These are phyloP conservation scores for Hypena proboscidalis DNA, from an alignment of 2,888 invertebrate species.

Conservation along the genomic window DNA sequence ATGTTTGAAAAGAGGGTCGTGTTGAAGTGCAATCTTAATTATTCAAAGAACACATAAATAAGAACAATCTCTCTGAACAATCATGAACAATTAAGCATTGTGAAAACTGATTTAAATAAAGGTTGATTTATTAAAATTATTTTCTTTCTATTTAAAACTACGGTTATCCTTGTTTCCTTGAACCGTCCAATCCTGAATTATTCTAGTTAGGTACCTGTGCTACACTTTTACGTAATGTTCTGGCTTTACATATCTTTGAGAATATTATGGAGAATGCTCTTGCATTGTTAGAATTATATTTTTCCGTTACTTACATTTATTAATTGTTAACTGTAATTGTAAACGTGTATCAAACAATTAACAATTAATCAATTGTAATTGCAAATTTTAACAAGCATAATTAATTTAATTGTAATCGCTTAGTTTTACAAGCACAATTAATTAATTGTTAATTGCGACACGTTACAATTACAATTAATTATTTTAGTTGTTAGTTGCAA, in stretches of 20 bases:
- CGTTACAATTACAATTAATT: too few species aligned
- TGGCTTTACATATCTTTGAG: background rate
- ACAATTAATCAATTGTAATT: too few species aligned
- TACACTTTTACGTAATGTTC: conserved; percentile 2
- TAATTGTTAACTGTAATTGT: background rate
- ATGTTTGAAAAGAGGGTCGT: too few species aligned
- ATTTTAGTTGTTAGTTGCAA: too few species aligned
- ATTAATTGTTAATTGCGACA: too few species aligned
- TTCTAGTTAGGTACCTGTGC: background rate
- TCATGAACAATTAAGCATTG: background rate
- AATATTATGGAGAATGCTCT: background rate
- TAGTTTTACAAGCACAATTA: too few species aligned
- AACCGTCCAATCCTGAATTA: background rate
- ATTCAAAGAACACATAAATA: too few species aligned
- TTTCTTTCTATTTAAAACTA: conserved; percentile 1
- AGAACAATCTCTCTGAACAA: too few species aligned
- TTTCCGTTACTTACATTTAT: background rate
- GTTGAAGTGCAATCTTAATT: too few species aligned
- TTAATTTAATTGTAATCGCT: too few species aligned
- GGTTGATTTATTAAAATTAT: conserved; percentile 1
- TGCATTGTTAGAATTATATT: background rate
- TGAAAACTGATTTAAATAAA: conserved; percentile 4
- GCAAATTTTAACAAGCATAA: too few species aligned
- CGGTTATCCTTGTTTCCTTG: conserved; percentile 4
- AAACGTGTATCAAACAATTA: too few species aligned